Percentiles rank a stretch among this genome's conserved stretches.
These are phyloP conservation scores for Ganaspis brasiliensis DNA, from an alignment of 2,888 invertebrate species.

Conservation along the genomic window DNA sequence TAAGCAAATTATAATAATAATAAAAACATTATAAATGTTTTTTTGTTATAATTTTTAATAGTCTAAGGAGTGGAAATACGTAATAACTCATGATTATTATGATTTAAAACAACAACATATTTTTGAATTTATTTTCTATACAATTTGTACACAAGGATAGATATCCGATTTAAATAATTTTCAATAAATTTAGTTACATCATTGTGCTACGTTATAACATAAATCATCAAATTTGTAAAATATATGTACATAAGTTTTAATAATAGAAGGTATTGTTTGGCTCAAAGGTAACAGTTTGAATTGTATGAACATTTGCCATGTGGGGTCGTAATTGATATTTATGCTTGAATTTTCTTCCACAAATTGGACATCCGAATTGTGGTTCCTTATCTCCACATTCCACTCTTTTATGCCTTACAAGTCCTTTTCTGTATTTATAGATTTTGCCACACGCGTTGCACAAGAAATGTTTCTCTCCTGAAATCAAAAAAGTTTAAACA, in stretches of 20 bases:
- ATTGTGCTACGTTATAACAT: no score
- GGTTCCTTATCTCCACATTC: slow-evolving; percentile 77
- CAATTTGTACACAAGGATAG: slow-evolving; percentile 19
- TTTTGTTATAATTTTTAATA: no score
- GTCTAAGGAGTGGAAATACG: no score
- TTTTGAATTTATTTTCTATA: slow-evolving; percentile 20
- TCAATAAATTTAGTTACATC: not conserved
- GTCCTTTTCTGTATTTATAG: slow-evolving; percentile 66
- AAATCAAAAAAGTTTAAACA: slow-evolving; percentile 20
- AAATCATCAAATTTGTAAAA: no score
- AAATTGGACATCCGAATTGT: slow-evolving; percentile 77
- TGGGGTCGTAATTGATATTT: slow-evolving; percentile 63
- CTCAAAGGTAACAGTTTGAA: slow-evolving; percentile 26
- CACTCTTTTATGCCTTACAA: slow-evolving; percentile 67
- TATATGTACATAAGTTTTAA: not conserved
- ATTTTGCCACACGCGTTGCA: slow-evolving; percentile 62
- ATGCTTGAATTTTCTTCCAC: slow-evolving; percentile 74
- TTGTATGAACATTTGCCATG: slow-evolving; percentile 27
- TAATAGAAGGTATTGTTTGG: slow-evolving; percentile 24
- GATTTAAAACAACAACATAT: slow-evolving; percentile 14
- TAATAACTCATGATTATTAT: not conserved
- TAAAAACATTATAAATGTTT: no score
- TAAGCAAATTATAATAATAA: no score
- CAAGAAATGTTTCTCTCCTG: slow-evolving; percentile 30
- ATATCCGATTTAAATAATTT: not conserved